Evolutionary conservation across 2,797 vertebrate species (phyloP).

Genomic region (Cryptoblepharus egeriae): DNA sequence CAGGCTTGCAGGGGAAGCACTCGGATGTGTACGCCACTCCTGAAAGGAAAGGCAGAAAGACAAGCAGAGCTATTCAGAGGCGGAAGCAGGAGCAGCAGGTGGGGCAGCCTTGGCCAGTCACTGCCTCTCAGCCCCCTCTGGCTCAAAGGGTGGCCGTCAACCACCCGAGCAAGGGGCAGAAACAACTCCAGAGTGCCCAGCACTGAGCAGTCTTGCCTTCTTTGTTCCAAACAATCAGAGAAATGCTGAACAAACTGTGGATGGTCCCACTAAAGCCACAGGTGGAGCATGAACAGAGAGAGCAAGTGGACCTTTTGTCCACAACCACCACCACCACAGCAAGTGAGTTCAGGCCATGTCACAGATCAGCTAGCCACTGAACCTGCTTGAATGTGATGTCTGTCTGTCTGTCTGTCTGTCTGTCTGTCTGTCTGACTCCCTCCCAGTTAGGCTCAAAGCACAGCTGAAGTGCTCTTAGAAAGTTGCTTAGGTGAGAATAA

Average conservation of each 20-base stretch:
- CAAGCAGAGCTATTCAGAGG: constrained; percentile 19
- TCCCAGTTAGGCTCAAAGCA: too few relatives aligned
- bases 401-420: too few relatives aligned
- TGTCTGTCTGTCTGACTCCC: too few relatives aligned
- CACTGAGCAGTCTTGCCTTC: not conserved
- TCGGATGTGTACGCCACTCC: constrained; percentile 96
- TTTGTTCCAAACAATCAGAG: too few relatives aligned
- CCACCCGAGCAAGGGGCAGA: not conserved
- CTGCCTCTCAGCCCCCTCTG: too few relatives aligned
- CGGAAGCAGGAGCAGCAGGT: not conserved
- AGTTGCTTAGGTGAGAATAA: too few relatives aligned
- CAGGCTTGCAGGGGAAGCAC: constrained; percentile 93
- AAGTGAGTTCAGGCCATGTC: not conserved
- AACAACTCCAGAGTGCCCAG: not conserved
- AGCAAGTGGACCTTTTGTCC: not conserved
- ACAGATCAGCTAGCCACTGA: not conserved
- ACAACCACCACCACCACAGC: not conserved
- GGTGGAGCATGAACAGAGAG: not conserved
- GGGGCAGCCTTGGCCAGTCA: too few relatives aligned
- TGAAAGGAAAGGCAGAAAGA: constrained; percentile 66
- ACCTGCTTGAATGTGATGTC: not conserved
- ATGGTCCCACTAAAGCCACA: not conserved
- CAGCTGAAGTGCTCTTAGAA: too few relatives aligned
- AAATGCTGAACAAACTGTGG: not conserved
- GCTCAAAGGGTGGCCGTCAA: not conserved